Conservation (phyloP, 2,113 vertebrate species). For the Herpailurus yagouaroundi region DNA sequence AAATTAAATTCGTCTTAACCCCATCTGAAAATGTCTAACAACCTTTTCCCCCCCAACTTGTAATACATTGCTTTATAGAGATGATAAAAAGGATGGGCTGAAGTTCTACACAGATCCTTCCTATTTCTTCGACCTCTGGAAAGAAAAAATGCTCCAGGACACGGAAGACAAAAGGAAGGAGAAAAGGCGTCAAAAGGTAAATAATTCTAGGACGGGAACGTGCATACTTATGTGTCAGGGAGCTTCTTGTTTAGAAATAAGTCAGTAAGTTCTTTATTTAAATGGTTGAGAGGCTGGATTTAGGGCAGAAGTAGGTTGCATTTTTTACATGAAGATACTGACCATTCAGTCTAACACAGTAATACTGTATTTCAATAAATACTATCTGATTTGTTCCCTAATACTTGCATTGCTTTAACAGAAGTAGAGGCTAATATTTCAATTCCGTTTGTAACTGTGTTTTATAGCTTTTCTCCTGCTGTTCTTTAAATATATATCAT, state of each 20-base stretch:
- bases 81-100: slow-evolving; percentile 97
- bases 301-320: slow-evolving; percentile 26
- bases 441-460: not conserved
- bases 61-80: slow-evolving; percentile 85
- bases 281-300: not conserved
- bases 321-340: not conserved
- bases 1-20: not conserved
- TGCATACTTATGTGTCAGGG: not conserved
- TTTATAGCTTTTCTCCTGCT: not conserved
- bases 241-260: not conserved
- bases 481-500: not conserved
- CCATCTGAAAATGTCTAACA: not conserved
- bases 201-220: not conserved
- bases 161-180: slow-evolving; percentile 99
- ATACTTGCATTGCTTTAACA: slow-evolving; percentile 25
- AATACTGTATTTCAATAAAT: not conserved
- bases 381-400: not conserved
- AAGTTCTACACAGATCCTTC: slow-evolving; percentile 99
- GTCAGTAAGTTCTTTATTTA: not conserved
- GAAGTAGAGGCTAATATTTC: not conserved
- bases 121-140: slow-evolving; percentile 99
- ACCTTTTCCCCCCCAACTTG: not conserved
- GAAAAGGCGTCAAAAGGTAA: slow-evolving; percentile 91
- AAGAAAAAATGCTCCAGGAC: slow-evolving; percentile 99
- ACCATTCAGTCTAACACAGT: slow-evolving; percentile 47